Conservation (phyloP, 2,888 invertebrate species). For the Fragum fragum region DNA sequence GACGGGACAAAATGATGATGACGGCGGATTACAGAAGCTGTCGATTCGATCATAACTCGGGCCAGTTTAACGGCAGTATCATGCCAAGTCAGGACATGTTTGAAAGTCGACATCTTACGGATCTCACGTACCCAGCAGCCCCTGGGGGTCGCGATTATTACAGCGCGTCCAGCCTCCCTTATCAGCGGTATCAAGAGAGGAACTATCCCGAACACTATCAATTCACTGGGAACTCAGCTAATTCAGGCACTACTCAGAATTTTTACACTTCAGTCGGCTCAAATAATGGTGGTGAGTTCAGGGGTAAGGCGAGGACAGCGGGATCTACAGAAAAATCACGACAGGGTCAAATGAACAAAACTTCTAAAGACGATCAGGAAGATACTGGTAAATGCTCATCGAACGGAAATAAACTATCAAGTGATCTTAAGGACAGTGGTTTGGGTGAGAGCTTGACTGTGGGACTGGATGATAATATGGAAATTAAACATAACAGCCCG, state of each 20-base stretch:
- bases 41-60: constrained; percentile 79
- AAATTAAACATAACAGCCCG: constrained; percentile 67
- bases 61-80: constrained; percentile 56
- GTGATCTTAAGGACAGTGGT: constrained; percentile 45
- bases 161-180: constrained; percentile 64
- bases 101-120: constrained; percentile 80
- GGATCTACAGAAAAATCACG: constrained; percentile 26
- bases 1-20: constrained; percentile 72
- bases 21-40: constrained; percentile 86
- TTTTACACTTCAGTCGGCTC: constrained; percentile 35
- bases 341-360: constrained; percentile 30
- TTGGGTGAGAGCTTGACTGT: constrained; percentile 33
- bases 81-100: constrained; percentile 72
- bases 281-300: constrained; percentile 38
- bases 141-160: constrained; percentile 73
- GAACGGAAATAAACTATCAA: constrained; percentile 34
- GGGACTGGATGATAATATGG: constrained; percentile 57
- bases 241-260: constrained; percentile 44
- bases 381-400: constrained; percentile 36
- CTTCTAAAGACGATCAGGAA: constrained; percentile 48
- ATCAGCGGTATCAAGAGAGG: constrained; percentile 64
- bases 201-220: constrained; percentile 72
- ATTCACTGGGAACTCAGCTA: constrained; percentile 58
- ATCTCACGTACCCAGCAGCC: constrained; percentile 78
- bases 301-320: constrained; percentile 35